Percentiles rank a stretch among this genome's conserved stretches.
phyloP scores from a whole-genome alignment of 2,113 vertebrate genomes.

The Terrapene triunguis region DNA sequence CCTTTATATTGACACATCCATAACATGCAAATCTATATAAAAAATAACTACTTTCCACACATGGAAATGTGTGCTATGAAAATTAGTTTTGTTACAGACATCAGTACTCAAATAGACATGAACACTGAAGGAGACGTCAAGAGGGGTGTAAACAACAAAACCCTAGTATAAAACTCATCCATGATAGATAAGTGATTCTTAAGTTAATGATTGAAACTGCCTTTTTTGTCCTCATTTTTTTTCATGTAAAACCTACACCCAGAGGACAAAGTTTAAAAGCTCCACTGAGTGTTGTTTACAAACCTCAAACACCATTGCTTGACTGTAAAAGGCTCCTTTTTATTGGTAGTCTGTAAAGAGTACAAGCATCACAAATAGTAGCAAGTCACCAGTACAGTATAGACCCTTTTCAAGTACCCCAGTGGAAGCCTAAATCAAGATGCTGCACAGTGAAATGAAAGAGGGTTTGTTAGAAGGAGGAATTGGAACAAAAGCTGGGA shows the following conservation, averaged over 20 bases:
- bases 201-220: not conserved
- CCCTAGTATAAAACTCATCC: not conserved
- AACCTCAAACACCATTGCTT: not conserved
- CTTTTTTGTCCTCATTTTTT: conserved; percentile 3
- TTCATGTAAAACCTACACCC: not conserved
- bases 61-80: not conserved
- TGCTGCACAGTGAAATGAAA: not conserved
- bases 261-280: conserved; percentile 38
- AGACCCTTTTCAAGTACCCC: not conserved
- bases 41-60: conserved; percentile 1
- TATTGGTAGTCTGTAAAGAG: not conserved
- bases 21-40: conserved; percentile 47
- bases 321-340: not conserved
- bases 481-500: not conserved
- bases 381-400: not conserved
- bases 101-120: not conserved
- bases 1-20: not conserved
- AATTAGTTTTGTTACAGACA: not conserved
- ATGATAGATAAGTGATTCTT: conserved; percentile 6
- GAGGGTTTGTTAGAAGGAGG: not conserved
- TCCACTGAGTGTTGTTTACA: not conserved
- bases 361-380: not conserved
- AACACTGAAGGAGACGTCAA: not conserved
- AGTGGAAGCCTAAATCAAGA: not conserved
- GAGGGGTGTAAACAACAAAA: not conserved